Evolutionary conservation across 2,888 invertebrate species (phyloP), one percentile per base, ranked within the genome.

Genomic region (Camptogramma bilineatum): DNA sequence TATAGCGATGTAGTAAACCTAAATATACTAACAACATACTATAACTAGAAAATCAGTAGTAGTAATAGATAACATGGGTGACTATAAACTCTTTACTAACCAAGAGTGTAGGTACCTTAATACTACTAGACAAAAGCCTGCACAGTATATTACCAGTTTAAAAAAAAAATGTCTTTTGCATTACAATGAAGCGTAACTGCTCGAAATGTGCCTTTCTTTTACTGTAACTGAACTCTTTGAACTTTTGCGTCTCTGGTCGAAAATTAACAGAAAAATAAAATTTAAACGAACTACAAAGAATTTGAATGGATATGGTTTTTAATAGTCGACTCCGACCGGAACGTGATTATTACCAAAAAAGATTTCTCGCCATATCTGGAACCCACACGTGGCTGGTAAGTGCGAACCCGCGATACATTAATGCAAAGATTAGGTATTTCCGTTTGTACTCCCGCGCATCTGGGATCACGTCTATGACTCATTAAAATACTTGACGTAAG

Each of bases 361-460:
- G 80, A 81, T 79, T 76, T 72, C 52, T 64, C 69, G 53, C 68
- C 68, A 56, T 64, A 55, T 68, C 66, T 46, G 34, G n/a, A 19
- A 72, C 73, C 77, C 81, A 82, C 87, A 86, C 82, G 83, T 86
- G 85, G 80, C 68, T 64, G 62, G 66, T 78, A 79, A 82, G 83
- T 81, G 83, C 78, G 78, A 83, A 78, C 77, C 77, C 73, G 75
- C 78, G 79, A 83, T 87, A 85, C 83, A 84, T 83, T 88, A 91
- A 90, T 88, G 87, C 83, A 85, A 86, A 91, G 91, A 92, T 92
- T 90, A 90, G 90, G 90, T 81, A 89, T 91, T 92, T 92, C 92
- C 92, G 91, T 79, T 87, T 73, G 70, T 73, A 72, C 83, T 85
- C 84, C 81, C 83, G 82, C 85, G 83, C 87, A 81, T 81, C 83